These are phyloP conservation scores for Oncorhynchus mykiss DNA, from an alignment of 2,113 vertebrate species.

Conservation along the genomic window DNA sequence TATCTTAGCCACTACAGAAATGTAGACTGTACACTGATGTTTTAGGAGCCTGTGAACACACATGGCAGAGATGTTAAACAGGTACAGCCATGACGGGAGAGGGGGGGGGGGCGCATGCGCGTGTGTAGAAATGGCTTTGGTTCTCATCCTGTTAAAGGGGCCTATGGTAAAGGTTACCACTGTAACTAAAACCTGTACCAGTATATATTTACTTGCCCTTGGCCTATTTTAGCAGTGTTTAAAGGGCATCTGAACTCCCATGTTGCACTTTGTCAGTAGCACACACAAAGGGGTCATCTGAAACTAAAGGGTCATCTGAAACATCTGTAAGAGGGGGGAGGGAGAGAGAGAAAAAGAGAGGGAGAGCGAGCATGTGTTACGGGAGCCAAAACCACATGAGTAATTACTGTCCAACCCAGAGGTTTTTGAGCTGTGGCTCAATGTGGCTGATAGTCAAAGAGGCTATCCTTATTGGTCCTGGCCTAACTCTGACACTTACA, in stretches of 20 bases:
- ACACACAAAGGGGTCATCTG: neutral
- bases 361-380: neutral
- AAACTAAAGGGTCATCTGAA: no score
- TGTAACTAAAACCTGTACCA: neutral
- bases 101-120: no score
- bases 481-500: conserved; percentile 11
- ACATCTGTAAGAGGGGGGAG: no score
- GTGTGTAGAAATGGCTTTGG: neutral
- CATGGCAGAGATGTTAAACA: neutral
- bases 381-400: conserved; percentile 7
- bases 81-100: no score
- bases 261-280: neutral
- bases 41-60: neutral
- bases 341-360: no score
- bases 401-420: conserved; percentile 19
- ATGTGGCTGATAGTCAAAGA: neutral
- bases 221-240: neutral
- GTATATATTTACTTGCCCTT: neutral
- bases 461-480: conserved; percentile 29
- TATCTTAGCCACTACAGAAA: neutral
- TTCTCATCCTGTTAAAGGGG: neutral
- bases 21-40: neutral
- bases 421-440: conserved; percentile 11
- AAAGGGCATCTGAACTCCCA: neutral
- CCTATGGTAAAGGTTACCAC: neutral